These are phyloP conservation scores for Chaetorhynchus papuensis DNA, from an alignment of 2,113 vertebrate species.

Conservation along the genomic window DNA sequence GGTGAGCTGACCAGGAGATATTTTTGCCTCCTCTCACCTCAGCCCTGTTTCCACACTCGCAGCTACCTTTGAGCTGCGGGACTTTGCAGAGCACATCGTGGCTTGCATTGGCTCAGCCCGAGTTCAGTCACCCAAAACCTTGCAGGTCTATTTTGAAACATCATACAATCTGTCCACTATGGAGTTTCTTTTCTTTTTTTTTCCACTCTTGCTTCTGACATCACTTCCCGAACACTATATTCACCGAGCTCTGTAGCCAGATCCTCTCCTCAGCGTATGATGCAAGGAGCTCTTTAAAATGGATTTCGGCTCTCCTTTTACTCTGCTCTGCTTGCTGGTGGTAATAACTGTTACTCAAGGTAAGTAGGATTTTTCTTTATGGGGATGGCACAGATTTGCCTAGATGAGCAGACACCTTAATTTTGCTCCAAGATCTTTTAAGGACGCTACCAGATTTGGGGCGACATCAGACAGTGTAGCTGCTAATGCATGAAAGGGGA, in stretches of 20 bases:
- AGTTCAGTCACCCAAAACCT: constrained; percentile 61
- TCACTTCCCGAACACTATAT: constrained; percentile 58
- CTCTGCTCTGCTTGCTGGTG: constrained; percentile 44
- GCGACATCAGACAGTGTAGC: background rate
- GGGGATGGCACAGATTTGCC: background rate
- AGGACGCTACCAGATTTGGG: background rate
- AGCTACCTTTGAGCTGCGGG: background rate
- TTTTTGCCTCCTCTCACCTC: background rate
- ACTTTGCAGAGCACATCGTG: constrained; percentile 8
- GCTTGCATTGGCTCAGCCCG: background rate
- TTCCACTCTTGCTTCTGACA: constrained; percentile 53
- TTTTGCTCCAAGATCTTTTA: constrained; percentile 7
- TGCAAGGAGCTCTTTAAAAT: constrained; percentile 61
- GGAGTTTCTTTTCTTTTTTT: constrained; percentile 37
- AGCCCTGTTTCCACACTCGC: background rate
- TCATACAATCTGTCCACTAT: constrained; percentile 47
- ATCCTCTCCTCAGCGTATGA: constrained; percentile 37
- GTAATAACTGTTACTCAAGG: constrained; percentile 49
- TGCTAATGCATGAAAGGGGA: constrained; percentile 26
- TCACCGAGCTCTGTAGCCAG: constrained; percentile 47
- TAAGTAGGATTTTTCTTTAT: constrained; percentile 58
- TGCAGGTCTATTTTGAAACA: constrained; percentile 56
- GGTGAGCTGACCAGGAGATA: background rate
- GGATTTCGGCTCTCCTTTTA: constrained; percentile 48
- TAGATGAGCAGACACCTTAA: background rate